These are phyloP conservation scores for Dicranocentrus wangi DNA, from an alignment of 2,888 invertebrate genomes.

Conservation along the genomic window DNA sequence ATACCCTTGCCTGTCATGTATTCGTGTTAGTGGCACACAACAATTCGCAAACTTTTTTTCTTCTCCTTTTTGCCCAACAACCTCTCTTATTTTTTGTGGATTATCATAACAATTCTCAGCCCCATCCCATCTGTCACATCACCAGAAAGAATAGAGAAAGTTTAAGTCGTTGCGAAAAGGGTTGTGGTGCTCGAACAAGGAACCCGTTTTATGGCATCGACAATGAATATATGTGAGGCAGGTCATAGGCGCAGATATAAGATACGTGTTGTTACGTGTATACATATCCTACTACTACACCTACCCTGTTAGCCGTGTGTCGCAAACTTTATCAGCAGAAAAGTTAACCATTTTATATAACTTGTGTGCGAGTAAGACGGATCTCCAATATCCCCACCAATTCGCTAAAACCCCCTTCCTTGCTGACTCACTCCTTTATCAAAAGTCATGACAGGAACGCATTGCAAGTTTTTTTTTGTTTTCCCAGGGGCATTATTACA, in stretches of 20 bases:
- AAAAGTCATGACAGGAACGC: not conserved
- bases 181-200: not conserved
- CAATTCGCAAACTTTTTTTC: not conserved
- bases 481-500: constrained; percentile 19
- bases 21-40: not conserved
- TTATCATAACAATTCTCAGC: not conserved
- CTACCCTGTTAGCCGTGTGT: not conserved
- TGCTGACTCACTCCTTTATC: not conserved
- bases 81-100: not conserved
- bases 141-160: not conserved
- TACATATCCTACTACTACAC: not conserved
- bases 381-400: not conserved
- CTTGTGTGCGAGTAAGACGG: not conserved
- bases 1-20: not conserved
- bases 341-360: not conserved
- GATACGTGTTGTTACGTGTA: not conserved
- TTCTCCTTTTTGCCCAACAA: not conserved
- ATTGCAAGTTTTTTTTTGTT: constrained; percentile 5
- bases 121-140: not conserved
- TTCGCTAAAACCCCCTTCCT: not conserved
- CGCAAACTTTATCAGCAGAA: not conserved
- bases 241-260: not conserved
- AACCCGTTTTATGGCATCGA: too few relatives aligned
- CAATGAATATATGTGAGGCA: not conserved
- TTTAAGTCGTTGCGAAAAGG: not conserved